phyloP scores from a whole-genome alignment of 2,797 vertebrate genomes.

The Phataginus tetradactyla region DNA sequence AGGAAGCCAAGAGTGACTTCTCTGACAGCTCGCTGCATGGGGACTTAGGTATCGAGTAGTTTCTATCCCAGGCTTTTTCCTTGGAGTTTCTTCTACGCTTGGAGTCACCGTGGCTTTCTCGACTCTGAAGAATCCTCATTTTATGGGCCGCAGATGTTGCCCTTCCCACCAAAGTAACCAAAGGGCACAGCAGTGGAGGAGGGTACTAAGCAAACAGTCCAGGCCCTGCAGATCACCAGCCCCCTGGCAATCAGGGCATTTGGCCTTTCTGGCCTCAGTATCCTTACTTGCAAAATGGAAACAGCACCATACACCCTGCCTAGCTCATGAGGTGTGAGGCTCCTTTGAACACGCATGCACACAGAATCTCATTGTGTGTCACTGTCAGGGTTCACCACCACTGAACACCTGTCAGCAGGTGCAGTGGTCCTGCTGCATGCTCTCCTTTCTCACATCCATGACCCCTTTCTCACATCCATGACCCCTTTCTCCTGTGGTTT shows the following conservation, averaged over 20 bases:
- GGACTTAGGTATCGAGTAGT: background rate
- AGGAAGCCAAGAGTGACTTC: background rate
- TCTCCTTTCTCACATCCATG: background rate
- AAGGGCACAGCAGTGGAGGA: background rate
- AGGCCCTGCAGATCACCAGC: background rate
- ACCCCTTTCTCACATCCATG: background rate
- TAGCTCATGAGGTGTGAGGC: background rate
- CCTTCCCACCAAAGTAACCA: background rate
- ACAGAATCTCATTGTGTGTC: background rate
- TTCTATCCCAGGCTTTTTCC: background rate
- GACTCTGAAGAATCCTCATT: background rate
- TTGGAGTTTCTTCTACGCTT: background rate
- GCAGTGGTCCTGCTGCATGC: background rate
- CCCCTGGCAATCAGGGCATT: background rate
- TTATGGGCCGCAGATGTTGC: background rate
- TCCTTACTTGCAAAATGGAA: background rate
- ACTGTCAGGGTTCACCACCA: accelerated
- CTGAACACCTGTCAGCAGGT: background rate
- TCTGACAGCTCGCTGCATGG: background rate
- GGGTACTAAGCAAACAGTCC: background rate
- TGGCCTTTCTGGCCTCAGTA: background rate
- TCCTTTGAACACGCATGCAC: background rate
- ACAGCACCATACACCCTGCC: background rate
- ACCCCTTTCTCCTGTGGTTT: background rate
- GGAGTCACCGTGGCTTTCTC: background rate